A percentile compares a stretch with the other conserved stretches of the same genome.
phyloP scores from a whole-genome alignment of 92 coral and sea anemone species.

The Chrysogorgia sp. region DNA sequence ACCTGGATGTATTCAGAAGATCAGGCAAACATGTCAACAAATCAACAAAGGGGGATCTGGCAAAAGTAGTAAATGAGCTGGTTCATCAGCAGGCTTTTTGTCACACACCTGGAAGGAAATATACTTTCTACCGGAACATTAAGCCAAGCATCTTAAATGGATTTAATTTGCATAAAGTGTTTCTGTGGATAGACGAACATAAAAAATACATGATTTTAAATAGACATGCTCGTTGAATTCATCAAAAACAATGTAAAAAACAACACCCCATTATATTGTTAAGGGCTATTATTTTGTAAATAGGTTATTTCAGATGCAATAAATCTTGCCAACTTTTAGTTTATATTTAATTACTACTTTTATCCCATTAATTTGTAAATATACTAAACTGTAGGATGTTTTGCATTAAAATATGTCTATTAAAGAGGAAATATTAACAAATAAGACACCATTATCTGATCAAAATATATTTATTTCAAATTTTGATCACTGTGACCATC shows the following conservation, averaged over 20 bases:
- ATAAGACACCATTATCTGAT: no score
- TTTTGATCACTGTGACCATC: no score
- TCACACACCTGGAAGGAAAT: conserved; percentile 65
- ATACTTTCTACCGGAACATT: conserved; percentile 27
- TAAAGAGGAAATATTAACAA: no score
- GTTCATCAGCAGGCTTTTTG: conserved; percentile 56
- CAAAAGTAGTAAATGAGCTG: conserved; percentile 62
- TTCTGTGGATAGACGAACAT: conserved; percentile 66
- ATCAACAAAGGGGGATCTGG: conserved; percentile 63
- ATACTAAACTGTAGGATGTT: no score
- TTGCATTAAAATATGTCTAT: no score
- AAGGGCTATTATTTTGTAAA: background rate
- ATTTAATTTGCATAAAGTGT: conserved; percentile 68
- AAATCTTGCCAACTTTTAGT: no score
- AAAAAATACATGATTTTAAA: no score
- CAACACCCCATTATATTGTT: conserved; percentile 56
- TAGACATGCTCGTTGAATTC: no score
- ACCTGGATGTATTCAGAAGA: conserved; percentile 57
- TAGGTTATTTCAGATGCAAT: background rate
- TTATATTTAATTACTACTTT: no score
- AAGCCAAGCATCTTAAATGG: conserved; percentile 68
- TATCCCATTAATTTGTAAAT: no score
- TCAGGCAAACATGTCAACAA: conserved; percentile 67
- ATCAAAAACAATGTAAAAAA: no score
- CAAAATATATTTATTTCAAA: no score